Conservation (phyloP, 2,797 vertebrate genomes). For the Uromys caudimaculatus region DNA sequence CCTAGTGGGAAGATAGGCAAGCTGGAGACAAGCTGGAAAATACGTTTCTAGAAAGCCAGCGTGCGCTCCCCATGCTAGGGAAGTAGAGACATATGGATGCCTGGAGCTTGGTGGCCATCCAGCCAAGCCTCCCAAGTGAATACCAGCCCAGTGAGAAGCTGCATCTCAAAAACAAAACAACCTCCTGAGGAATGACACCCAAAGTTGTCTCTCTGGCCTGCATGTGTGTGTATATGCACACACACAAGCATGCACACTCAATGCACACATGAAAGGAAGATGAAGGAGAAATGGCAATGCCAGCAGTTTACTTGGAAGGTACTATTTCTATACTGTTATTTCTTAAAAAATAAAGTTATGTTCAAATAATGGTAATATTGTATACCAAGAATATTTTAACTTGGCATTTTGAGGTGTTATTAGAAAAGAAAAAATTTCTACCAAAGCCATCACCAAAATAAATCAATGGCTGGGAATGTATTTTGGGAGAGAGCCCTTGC, state of each 20-base stretch:
- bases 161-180: not conserved
- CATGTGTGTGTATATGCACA: not conserved
- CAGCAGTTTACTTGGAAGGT: not conserved
- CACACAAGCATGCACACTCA: no score
- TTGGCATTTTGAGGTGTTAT: not conserved
- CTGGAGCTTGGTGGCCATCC: not conserved
- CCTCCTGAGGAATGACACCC: not conserved
- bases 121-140: not conserved
- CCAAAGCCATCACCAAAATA: not conserved
- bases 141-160: not conserved
- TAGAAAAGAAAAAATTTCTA: not conserved
- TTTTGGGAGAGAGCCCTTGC: not conserved
- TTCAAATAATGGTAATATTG: not conserved
- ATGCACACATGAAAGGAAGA: not conserved
- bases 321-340: not conserved
- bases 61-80: not conserved
- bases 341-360: not conserved
- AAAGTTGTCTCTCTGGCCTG: not conserved
- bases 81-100: no score
- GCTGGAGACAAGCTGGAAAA: not conserved
- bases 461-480: not conserved
- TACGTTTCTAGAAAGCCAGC: not conserved
- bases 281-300: not conserved
- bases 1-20: not conserved
- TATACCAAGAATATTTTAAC: not conserved